Percentiles rank a stretch among this genome's conserved stretches.
These are phyloP conservation scores for Oreochromis mossambicus DNA, from an alignment of 2,797 vertebrate species.

Conservation along the genomic window DNA sequence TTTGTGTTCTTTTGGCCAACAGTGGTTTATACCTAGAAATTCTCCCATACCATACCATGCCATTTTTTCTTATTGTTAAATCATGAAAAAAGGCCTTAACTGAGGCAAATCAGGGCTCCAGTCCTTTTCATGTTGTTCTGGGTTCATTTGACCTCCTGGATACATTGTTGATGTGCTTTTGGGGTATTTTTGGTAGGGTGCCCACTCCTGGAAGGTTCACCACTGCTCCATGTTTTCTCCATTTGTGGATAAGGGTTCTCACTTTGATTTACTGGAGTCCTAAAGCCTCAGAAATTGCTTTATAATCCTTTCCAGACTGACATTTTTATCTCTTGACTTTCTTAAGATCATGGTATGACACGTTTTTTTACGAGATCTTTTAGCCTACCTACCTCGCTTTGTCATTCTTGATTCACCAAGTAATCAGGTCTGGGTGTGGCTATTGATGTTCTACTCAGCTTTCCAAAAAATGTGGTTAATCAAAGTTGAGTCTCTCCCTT, in stretches of 20 bases:
- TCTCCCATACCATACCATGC: not conserved
- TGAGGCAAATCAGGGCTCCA: not conserved
- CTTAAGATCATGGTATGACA: not conserved
- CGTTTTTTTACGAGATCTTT: not conserved
- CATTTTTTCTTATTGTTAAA: not conserved
- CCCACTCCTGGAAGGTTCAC: not conserved
- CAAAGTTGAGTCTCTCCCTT: not conserved
- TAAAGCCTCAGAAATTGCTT: not conserved
- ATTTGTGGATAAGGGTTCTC: not conserved
- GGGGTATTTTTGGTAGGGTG: not conserved
- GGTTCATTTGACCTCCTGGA: not conserved
- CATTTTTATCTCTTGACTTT: not conserved
- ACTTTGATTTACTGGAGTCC: not conserved
- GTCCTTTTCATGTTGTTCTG: not conserved
- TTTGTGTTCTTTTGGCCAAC: not conserved
- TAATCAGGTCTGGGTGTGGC: not conserved
- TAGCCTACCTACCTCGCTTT: not conserved
- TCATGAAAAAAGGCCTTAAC: not conserved
- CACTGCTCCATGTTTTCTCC: not conserved
- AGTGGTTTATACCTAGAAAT: not conserved
- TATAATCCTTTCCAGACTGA: not conserved
- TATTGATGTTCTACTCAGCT: not conserved
- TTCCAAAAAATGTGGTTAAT: not conserved
- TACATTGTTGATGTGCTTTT: not conserved
- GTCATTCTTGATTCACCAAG: not conserved